Percentiles rank a stretch among this genome's conserved stretches.
These are phyloP conservation scores for Orthosia cruda DNA, from an alignment of 2,888 invertebrate genomes.

Conservation along the genomic window DNA sequence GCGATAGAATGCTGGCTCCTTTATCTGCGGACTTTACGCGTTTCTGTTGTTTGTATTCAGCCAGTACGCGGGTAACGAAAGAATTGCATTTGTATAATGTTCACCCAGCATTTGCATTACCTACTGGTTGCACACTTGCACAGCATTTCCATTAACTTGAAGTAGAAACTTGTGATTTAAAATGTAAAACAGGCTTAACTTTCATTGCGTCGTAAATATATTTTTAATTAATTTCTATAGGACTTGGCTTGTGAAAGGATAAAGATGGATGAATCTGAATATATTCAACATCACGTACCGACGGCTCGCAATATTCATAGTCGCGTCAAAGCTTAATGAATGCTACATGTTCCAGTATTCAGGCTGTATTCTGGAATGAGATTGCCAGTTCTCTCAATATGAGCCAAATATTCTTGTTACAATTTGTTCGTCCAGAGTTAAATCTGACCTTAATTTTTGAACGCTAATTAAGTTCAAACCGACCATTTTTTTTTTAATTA, in stretches of 20 bases:
- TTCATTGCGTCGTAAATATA: slow-evolving; percentile 55
- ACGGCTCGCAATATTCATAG: slow-evolving; percentile 54
- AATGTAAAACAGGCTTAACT: slow-evolving; percentile 59
- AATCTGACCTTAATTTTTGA: background rate
- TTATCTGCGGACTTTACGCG: slow-evolving; percentile 49
- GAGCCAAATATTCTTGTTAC: slow-evolving; percentile 20
- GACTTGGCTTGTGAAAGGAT: slow-evolving; percentile 32
- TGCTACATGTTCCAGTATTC: slow-evolving; percentile 41
- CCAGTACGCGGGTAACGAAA: slow-evolving; percentile 43
- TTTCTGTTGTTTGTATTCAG: slow-evolving; percentile 55
- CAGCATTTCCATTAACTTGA: slow-evolving; percentile 55
- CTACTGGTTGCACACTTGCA: slow-evolving; percentile 50
- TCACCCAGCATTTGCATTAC: slow-evolving; percentile 49
- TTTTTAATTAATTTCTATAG: slow-evolving; percentile 50
- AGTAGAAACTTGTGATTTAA: slow-evolving; percentile 62
- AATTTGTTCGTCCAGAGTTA: slow-evolving; percentile 5
- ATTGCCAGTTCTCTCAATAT: slow-evolving; percentile 19
- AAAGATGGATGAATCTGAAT: slow-evolving; percentile 36
- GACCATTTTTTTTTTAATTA: no score
- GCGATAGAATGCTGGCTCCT: slow-evolving; percentile 48
- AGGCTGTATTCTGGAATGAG: slow-evolving; percentile 38
- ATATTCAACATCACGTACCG: slow-evolving; percentile 57
- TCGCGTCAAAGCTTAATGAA: slow-evolving; percentile 54
- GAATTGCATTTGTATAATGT: slow-evolving; percentile 60
- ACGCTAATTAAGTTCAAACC: background rate